A percentile compares a stretch with the other conserved stretches of the same genome.
phyloP scores from a whole-genome alignment of 1,140 invertebrate genomes.

The Notospermus geniculatus region DNA sequence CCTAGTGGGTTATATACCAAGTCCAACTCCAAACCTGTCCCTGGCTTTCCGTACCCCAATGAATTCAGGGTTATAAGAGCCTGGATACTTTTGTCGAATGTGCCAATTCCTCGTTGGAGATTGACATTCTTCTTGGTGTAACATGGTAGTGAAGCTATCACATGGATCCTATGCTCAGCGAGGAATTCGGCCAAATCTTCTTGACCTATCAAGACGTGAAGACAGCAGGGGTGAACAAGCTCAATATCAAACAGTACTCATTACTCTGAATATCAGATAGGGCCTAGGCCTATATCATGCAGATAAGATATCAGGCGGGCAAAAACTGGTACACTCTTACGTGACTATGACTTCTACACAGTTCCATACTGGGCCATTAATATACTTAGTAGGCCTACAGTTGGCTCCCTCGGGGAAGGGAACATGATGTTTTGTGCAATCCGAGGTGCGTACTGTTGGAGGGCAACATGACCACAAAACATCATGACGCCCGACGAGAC shows the following conservation, averaged over 20 bases:
- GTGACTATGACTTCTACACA: no score
- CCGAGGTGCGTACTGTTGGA: no score
- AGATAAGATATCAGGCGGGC: no score
- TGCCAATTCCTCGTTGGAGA: constrained; percentile 31
- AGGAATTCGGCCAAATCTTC: constrained; percentile 35
- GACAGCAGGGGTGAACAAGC: neutral
- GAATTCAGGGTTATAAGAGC: constrained; percentile 31
- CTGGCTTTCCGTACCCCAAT: constrained; percentile 29
- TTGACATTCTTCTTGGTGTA: constrained; percentile 38
- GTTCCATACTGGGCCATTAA: no score
- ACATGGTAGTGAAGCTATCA: constrained; percentile 35
- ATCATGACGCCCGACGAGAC: no score
- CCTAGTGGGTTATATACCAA: constrained; percentile 37
- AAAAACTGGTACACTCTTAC: no score
- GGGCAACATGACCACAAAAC: no score
- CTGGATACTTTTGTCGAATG: constrained; percentile 36
- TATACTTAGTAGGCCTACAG: no score
- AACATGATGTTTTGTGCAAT: no score
- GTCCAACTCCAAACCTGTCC: constrained; percentile 25
- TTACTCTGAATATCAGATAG: no score
- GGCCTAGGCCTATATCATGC: no score
- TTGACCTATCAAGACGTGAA: constrained; percentile 23
- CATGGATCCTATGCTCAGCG: constrained; percentile 26
- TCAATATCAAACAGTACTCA: neutral
- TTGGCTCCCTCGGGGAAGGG: no score